Evolutionary conservation across 2,797 vertebrate genomes (phyloP), one percentile per base, ranked within the genome.

Genomic region (Crocidura indochinensis): DNA sequence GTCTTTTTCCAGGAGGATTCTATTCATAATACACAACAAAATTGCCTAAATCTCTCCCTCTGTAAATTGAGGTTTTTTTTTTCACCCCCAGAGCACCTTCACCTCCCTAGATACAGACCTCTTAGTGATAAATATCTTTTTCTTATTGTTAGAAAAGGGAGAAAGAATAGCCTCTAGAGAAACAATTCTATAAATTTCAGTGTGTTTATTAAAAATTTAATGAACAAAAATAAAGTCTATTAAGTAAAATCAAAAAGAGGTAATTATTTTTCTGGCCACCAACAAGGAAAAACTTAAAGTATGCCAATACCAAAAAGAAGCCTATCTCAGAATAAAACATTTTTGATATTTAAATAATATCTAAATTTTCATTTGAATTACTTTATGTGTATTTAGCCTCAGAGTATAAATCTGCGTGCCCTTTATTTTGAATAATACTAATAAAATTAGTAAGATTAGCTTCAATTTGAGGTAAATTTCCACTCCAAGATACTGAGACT

Each of bases 391-490:
- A 3, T 46, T 60, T 76, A 47, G 15, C 22, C 15, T 71, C 47
- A 46, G 49, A n/a, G 22, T 19, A 78, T 56, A 67, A 46, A 65
- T 46, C 12, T 20, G 62, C 47, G 26, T 77, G 53, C 27, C 20
- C 26, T 46, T 56, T 65, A n/a, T 4, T 51, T 24, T 82, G 51
- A 49, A 11, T 46, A 74, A 60, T 69, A 76, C 44, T 12, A 44
- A 84, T 92, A 65, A 72, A 53, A 20, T 4, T 15, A 71, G 27
- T 72, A 77, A 83, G 29, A 71, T 64, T 27, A 88, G 47, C 24
- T 83, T 76, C 47, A 56, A 83, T 77, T 83, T 71, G 31, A 65
- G 67, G 29, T 77, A 51, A 65, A 83, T 44, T 9, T 88, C 26
- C 14, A 76, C 9, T 53, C 10, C 26, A 11, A 72, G 83, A 27